Evolutionary conservation across 2,113 vertebrate species (phyloP).

Genomic region (Emberiza fucata): DNA sequence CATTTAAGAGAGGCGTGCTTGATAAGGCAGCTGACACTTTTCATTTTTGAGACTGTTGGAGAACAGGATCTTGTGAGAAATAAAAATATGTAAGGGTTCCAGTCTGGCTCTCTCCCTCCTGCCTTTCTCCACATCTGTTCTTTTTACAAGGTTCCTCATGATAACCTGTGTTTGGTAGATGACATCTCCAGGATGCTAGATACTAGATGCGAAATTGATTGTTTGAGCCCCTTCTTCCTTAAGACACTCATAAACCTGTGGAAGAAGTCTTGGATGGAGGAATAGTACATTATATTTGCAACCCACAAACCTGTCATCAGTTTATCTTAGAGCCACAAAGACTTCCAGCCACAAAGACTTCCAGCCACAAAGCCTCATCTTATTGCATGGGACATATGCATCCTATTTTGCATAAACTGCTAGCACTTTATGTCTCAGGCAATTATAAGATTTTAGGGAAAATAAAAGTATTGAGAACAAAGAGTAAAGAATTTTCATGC

Average conservation of each 20-base stretch:
- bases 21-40: background rate
- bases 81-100: background rate
- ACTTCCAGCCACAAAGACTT: background rate
- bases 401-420: background rate
- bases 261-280: background rate
- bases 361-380: background rate
- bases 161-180: background rate
- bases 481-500: background rate
- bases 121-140: background rate
- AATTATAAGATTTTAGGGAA: background rate
- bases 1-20: background rate
- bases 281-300: background rate
- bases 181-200: background rate
- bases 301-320: background rate
- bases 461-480: background rate
- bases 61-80: background rate
- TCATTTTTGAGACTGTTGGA: background rate
- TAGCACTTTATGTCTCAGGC: background rate
- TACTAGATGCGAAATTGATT: background rate
- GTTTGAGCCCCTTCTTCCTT: background rate
- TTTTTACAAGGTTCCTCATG: background rate
- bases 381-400: background rate
- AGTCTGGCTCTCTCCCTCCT: background rate
- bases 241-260: background rate
- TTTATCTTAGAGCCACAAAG: background rate